These are phyloP conservation scores for Drosophila nasuta DNA, from an alignment of 1,140 invertebrate genomes.

Conservation along the genomic window DNA sequence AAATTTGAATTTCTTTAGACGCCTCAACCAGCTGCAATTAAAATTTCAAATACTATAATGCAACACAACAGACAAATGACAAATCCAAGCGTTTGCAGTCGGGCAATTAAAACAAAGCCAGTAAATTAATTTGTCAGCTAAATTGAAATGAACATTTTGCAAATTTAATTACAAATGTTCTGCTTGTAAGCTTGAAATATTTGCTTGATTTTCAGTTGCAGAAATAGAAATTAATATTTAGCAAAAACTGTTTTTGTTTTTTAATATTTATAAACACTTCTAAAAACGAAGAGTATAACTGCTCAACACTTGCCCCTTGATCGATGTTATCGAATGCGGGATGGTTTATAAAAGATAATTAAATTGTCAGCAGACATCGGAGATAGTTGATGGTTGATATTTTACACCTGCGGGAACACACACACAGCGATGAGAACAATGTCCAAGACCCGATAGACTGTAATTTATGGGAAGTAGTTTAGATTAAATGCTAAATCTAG, in stretches of 20 bases:
- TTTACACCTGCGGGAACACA: not conserved
- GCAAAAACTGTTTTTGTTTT: no score
- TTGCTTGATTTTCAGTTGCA: no score
- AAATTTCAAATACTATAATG: not conserved
- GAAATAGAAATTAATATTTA: no score
- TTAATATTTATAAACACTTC: no score
- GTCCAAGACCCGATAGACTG: conserved; percentile 25
- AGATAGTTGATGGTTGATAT: not conserved
- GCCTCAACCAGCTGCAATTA: not conserved
- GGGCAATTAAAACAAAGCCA: not conserved
- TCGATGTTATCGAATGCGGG: not conserved
- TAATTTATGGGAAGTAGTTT: conserved; percentile 47
- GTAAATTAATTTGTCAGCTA: not conserved
- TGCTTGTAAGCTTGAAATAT: no score
- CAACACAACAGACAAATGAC: not conserved
- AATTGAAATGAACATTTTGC: not conserved
- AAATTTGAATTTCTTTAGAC: conserved; percentile 4
- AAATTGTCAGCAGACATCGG: not conserved
- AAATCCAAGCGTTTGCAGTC: not conserved
- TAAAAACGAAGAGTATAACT: no score
- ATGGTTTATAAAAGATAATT: not conserved
- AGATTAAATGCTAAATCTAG: conserved; percentile 47
- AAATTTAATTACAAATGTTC: not conserved
- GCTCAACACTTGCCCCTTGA: not conserved
- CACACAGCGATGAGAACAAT: not conserved